Evolutionary conservation across 2,113 vertebrate genomes (phyloP).

Genomic region (Corythornis cristatus): DNA sequence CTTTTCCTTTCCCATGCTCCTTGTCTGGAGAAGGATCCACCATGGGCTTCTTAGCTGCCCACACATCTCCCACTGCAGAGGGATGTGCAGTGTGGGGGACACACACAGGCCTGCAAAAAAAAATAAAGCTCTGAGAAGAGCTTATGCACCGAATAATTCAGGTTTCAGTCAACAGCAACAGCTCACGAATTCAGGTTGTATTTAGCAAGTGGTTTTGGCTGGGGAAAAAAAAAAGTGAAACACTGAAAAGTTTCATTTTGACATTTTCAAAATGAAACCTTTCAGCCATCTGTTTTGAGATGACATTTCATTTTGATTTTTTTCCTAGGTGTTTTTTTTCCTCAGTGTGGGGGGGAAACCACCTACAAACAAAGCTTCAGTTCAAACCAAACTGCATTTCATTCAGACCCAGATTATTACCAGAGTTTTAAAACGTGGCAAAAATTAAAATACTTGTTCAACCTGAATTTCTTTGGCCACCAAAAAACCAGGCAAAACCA

Average conservation of each 20-base stretch:
- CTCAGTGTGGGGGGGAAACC: not conserved
- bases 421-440: not conserved
- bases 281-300: slow-evolving; percentile 66
- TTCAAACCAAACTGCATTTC: slow-evolving; percentile 41
- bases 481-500: not conserved
- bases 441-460: not conserved
- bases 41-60: rapidly evolving
- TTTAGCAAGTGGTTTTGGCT: slow-evolving; percentile 66
- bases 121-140: not conserved
- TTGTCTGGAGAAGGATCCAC: not conserved
- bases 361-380: slow-evolving; percentile 55
- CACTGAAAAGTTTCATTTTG: slow-evolving; percentile 65
- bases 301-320: slow-evolving; percentile 62
- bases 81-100: rapidly evolving
- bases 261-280: slow-evolving; percentile 70
- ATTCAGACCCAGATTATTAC: slow-evolving; percentile 8
- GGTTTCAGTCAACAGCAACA: slow-evolving; percentile 55
- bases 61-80: rapidly evolving
- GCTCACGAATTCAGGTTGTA: slow-evolving; percentile 62
- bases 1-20: rapidly evolving
- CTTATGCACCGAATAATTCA: not conserved
- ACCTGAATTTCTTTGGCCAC: not conserved
- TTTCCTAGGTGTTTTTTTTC: not conserved
- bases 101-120: not conserved
- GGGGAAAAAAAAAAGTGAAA: slow-evolving; percentile 25